A percentile compares a stretch with the other conserved stretches of the same genome.
Conservation (phyloP, 2,113 vertebrate species). For the Xenopus borealis region DNA sequence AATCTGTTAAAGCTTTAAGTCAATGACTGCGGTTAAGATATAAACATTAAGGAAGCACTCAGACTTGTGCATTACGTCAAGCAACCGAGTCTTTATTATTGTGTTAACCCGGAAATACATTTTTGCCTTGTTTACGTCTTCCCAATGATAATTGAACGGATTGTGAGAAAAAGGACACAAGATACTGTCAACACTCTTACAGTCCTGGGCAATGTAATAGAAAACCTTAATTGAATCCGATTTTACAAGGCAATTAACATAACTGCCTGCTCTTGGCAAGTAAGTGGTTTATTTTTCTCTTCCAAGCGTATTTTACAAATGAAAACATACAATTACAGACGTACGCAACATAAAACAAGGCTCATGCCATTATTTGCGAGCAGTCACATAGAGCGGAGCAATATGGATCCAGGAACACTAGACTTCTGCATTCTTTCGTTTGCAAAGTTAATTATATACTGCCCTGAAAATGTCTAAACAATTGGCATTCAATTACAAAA, state of each 20-base stretch:
- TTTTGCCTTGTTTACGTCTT: background rate
- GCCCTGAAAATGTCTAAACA: slow-evolving; percentile 43
- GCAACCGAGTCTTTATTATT: background rate
- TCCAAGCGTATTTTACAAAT: slow-evolving; percentile 7
- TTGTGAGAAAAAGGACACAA: background rate
- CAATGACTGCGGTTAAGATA: no score
- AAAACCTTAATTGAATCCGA: slow-evolving; percentile 5
- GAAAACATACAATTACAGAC: slow-evolving; percentile 7
- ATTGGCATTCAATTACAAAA: slow-evolving; percentile 33
- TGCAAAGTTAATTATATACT: slow-evolving; percentile 32
- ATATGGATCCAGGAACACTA: slow-evolving; percentile 38
- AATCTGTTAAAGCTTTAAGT: no score
- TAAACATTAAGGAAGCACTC: no score
- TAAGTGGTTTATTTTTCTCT: slow-evolving; percentile 6
- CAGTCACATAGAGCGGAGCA: slow-evolving; percentile 17
- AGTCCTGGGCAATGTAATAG: slow-evolving; percentile 3
- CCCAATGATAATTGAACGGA: background rate
- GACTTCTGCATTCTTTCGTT: slow-evolving; percentile 19
- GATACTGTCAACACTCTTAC: background rate
- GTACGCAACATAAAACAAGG: slow-evolving; percentile 2
- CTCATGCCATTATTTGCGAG: slow-evolving; percentile 2
- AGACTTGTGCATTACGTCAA: background rate
- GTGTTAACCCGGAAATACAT: background rate
- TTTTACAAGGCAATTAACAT: slow-evolving; percentile 18
- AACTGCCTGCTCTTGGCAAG: background rate